Conservation (phyloP, 2,797 vertebrate species). For the Galagoides demidoff region DNA sequence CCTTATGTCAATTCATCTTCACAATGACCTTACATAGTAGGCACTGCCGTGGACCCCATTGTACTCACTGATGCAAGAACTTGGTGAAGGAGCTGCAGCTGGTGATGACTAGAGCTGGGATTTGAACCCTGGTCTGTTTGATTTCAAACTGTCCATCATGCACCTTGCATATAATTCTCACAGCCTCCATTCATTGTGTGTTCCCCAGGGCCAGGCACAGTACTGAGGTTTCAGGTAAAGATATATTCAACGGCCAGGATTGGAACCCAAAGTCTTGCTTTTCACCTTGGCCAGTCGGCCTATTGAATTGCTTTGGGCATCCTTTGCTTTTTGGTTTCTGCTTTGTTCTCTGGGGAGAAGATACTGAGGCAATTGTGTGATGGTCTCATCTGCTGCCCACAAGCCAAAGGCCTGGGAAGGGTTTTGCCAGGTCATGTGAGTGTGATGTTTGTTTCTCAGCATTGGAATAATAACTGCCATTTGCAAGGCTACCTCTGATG, state of each 20-base stretch:
- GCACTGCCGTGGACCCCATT: fast-evolving
- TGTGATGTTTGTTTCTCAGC: background rate
- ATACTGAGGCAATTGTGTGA: background rate
- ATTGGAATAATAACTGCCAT: background rate
- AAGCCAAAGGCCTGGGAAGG: background rate
- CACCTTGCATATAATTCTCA: background rate
- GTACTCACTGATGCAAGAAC: background rate
- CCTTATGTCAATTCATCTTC: background rate
- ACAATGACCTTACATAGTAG: background rate
- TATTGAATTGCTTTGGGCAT: background rate
- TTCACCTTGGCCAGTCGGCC: background rate
- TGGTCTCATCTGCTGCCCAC: background rate
- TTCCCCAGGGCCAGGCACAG: background rate
- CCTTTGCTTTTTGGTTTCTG: background rate
- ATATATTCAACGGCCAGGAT: background rate
- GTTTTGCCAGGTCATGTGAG: background rate
- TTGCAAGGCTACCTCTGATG: background rate
- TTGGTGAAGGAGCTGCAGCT: background rate
- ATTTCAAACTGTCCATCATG: background rate
- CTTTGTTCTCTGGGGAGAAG: background rate
- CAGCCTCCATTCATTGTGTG: background rate
- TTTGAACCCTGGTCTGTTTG: background rate
- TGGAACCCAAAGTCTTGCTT: background rate
- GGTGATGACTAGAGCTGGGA: background rate
- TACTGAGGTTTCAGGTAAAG: background rate